Percentiles rank a stretch among this genome's conserved stretches.
Conservation (phyloP, 1,140 invertebrate species). For the Pentalonia nigronervosa region DNA sequence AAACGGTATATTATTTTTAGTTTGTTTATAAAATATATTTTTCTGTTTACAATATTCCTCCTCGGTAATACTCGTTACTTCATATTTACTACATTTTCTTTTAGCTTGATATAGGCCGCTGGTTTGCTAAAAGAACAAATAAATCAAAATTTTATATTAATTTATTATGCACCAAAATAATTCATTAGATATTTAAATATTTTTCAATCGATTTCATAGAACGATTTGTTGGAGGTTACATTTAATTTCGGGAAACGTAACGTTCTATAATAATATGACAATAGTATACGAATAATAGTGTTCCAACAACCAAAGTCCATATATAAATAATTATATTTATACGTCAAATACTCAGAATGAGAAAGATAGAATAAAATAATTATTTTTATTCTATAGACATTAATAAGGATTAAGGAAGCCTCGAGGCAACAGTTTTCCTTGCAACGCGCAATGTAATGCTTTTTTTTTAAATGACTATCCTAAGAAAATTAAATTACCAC, state of each 20-base stretch:
- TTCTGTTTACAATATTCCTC: background rate
- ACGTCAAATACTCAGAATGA: no score
- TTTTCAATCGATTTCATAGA: background rate
- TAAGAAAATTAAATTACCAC: no score
- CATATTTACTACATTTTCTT: background rate
- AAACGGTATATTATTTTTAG: no score
- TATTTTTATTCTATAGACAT: no score
- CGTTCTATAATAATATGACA: no score
- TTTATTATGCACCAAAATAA: background rate
- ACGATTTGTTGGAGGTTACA: background rate
- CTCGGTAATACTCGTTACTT: background rate
- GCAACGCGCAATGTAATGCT: no score
- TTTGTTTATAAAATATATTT: background rate
- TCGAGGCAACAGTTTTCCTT: no score
- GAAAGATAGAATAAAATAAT: no score
- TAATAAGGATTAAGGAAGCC: no score
- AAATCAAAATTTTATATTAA: background rate
- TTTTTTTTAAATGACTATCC: no score
- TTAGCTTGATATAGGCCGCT: background rate
- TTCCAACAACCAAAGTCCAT: background rate
- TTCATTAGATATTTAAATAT: background rate
- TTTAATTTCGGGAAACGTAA: background rate
- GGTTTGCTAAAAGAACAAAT: background rate
- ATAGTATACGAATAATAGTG: no score
- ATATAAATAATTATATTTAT: no score